Evolutionary conservation across 2,797 vertebrate species (phyloP).

Genomic region (Syncerus caffer): DNA sequence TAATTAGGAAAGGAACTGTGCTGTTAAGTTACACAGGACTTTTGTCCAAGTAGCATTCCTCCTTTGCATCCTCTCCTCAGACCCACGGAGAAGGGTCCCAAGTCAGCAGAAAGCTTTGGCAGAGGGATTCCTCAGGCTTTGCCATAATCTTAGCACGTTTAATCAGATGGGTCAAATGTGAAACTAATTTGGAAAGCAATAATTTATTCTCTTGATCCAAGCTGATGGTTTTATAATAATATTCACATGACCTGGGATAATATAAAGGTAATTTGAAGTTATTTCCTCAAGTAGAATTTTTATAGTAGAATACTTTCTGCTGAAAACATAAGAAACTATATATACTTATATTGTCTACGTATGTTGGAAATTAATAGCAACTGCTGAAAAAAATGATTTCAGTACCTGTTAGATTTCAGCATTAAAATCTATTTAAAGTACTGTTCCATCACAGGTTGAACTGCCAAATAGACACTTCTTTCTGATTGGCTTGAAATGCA

Average conservation of each 20-base stretch:
- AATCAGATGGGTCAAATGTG: background rate
- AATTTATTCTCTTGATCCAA: slow-evolving; percentile 26
- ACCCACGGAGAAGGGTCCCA: background rate
- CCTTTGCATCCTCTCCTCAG: background rate
- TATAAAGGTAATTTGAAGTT: slow-evolving; percentile 20
- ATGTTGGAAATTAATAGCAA: slow-evolving; percentile 11
- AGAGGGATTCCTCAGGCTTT: background rate
- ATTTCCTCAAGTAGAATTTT: slow-evolving; percentile 23
- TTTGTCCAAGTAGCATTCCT: background rate
- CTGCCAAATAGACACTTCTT: background rate
- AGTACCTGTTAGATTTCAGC: background rate
- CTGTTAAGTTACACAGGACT: background rate
- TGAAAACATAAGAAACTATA: background rate
- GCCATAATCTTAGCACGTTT: background rate
- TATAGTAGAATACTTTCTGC: background rate
- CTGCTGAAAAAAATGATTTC: background rate
- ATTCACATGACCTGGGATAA: background rate
- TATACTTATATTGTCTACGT: background rate
- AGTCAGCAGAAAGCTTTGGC: background rate
- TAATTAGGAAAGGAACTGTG: background rate
- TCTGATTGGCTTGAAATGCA: background rate
- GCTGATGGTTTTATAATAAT: background rate
- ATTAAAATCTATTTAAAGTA: background rate
- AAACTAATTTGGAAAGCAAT: background rate
- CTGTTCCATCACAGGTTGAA: background rate